Base-by-base conservation (phyloP, 1,140 invertebrate species). In the Brachionus sp. region DNA sequence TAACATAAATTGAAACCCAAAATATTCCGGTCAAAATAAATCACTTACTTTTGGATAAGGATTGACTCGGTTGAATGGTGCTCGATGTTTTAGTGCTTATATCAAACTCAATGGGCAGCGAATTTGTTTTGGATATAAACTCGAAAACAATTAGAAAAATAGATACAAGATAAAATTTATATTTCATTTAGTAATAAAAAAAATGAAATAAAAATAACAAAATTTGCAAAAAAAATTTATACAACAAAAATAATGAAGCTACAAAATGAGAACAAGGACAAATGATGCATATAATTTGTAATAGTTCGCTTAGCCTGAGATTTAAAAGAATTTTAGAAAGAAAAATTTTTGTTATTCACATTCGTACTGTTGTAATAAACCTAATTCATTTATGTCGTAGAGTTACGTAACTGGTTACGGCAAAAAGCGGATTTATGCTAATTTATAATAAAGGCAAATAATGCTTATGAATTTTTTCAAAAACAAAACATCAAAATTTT, bases 141-240 rank as follows among this genome's bases (percentile, higher is more conserved):
- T 70, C 29, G 19, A 19, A 37, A 35, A 19, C 66, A 39, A 70
- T 70, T 37, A 39, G 19, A 70, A 70, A 39, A 16, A 70, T 39
- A 39, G 66, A 39, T 39, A 70, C 12, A 70, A 70, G 39, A 37
- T 70, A 39, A 13, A 70, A 37, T 70, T 70, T 70, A 39, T 70
- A 19, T 70, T 42, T 70, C 66, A 70, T 70, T 70, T 64, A 64
- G 37, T 37, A 66, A 33, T 53, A n/a, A 57, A 42, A 42, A 42
- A 42, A n/a, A 57, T 57, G 53, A 66, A 19, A 42, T 16, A 70
- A 16, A 57, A 70, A 70, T 39, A 70, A 70, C 10, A 70, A 70
- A 37, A 37, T 7, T 57, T 57, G n/a, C n/a, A 16, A 16, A 23
- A 57, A 53, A 57, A 57, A 23, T 25, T 29, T 29, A 29, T 29